A percentile compares a stretch with the other conserved stretches of the same genome.
phyloP scores from a whole-genome alignment of 2,888 invertebrate species.

The Argyresthia goedartella region DNA sequence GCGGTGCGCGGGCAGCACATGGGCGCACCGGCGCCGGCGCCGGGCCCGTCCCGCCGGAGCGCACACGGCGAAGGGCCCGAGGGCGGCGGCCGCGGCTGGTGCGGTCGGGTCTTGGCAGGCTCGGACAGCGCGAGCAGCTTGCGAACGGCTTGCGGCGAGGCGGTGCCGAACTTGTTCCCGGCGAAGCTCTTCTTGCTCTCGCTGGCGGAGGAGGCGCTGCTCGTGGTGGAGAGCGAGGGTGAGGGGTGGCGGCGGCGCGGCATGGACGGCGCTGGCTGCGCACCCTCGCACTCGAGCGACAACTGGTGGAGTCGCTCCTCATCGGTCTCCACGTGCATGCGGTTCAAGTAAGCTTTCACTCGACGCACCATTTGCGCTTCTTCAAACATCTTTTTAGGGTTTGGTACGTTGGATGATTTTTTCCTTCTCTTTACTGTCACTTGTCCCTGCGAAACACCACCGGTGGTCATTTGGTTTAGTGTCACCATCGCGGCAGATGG shows the following conservation, averaged over 20 bases:
- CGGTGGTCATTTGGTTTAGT: constrained; percentile 87
- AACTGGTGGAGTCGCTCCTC: constrained; percentile 91
- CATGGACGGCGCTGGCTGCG: constrained; percentile 72
- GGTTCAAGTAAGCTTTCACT: constrained; percentile 95
- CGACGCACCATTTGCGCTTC: constrained; percentile 98
- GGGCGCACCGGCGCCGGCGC: no score
- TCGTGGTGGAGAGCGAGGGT: constrained; percentile 92
- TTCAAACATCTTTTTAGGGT: constrained; percentile 98
- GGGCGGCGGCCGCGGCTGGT: constrained; percentile 80
- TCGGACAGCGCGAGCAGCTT: constrained; percentile 94
- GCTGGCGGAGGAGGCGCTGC: constrained; percentile 90
- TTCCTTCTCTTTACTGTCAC: constrained; percentile 92
- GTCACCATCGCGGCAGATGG: constrained; percentile 91
- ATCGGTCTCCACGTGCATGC: constrained; percentile 92
- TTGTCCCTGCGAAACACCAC: constrained; percentile 77
- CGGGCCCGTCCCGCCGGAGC: constrained; percentile 74
- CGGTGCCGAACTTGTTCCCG: constrained; percentile 85
- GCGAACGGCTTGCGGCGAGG: constrained; percentile 96
- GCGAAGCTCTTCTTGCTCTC: constrained; percentile 75
- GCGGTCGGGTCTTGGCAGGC: constrained; percentile 88
- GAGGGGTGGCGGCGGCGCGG: constrained; percentile 89
- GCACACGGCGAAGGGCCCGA: constrained; percentile 77
- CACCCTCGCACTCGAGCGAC: constrained; percentile 90
- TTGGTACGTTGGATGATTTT: constrained; percentile 90
- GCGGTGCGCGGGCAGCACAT: constrained; percentile 72